A percentile compares a stretch with the other conserved stretches of the same genome.
These are phyloP conservation scores for Bucco capensis DNA, from an alignment of 2,113 vertebrate species.

Conservation along the genomic window DNA sequence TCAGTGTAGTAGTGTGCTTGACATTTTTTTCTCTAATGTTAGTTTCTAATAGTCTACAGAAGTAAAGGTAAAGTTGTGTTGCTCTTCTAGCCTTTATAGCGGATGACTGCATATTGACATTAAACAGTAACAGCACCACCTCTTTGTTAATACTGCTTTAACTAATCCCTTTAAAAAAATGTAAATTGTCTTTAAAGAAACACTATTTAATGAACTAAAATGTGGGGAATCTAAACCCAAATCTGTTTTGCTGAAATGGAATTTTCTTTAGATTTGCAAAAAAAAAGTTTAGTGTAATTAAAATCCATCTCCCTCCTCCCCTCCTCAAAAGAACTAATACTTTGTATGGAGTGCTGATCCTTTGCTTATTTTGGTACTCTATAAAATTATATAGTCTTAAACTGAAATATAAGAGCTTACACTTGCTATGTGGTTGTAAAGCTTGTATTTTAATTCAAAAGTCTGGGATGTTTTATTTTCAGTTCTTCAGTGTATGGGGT, in stretches of 20 bases:
- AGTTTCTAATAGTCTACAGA: conserved; percentile 24
- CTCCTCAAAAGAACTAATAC: conserved; percentile 29
- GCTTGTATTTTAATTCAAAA: conserved; percentile 55
- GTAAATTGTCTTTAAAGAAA: conserved; percentile 50
- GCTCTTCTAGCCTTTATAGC: conserved; percentile 57
- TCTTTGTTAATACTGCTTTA: conserved; percentile 64
- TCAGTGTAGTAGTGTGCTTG: background rate
- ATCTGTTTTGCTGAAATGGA: conserved; percentile 51
- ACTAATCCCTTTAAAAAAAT: conserved; percentile 56
- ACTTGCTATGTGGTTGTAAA: conserved; percentile 49
- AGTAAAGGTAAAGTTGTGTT: conserved; percentile 45
- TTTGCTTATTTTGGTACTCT: conserved; percentile 69
- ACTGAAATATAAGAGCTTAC: conserved; percentile 64
- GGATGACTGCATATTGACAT: conserved; percentile 56
- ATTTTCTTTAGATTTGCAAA: conserved; percentile 33
- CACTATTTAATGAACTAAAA: conserved; percentile 31
- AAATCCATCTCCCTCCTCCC: background rate
- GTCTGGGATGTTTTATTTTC: conserved; percentile 3
- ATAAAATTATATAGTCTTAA: conserved; percentile 58
- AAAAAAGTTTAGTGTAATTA: conserved; percentile 27
- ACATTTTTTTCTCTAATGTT: background rate
- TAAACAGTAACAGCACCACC: conserved; percentile 51
- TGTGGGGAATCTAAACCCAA: background rate
- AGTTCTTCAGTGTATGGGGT: background rate
- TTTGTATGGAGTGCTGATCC: conserved; percentile 65